Base-by-base conservation (phyloP, 2,888 invertebrate genomes). In the Drosophila falleni region DNA sequence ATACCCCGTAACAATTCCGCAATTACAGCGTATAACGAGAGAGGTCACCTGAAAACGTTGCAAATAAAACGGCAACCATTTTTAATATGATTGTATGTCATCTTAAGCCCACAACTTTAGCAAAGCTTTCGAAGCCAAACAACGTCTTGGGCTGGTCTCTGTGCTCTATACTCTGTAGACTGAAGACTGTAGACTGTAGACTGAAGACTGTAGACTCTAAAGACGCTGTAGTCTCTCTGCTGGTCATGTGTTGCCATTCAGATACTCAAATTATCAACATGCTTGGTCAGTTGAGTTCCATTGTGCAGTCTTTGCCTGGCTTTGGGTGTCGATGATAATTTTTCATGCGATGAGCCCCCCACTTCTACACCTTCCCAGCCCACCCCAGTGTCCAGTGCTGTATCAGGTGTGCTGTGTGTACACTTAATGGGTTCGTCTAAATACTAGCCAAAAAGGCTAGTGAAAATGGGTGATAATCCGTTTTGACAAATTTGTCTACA, bases 1-100 rank as follows among this genome's bases (percentile, higher is more conserved):
- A 29, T 37, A 47, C 47, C 23, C 54, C 33, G 16, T 1, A 8
- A 1, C 13, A n/a, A 5, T 15, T 1, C 0, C 3, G 0, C 2
- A 11, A 10, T 6, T 35, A 51, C 65, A 73, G 74, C 55, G 66
- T 53, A 72, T 37, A 54, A 41, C 58, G 35, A 35, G 47, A 89
- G 85, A 81, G 87, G 87, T 87, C 87, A 89, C 80, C 83, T 73
- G 68, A 85, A 89, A 85, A 90, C 78, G 89, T 89, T 80, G 90
- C 87, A 83, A 82, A 80, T 77, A 82, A 89, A 89, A 90, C 86
- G 87, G 90, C 91, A 88, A 85, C 90, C 89, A 90, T 90, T 90
- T 90, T 90, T 90, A 90, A 90, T 86, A 86, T 87, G 86, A 90
- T 90, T 90, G 91, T 90, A 79, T 90, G 90, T 89, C 90, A 89